Conservation (phyloP, 2,888 invertebrate species). For the Zootermopsis nevadensis region DNA sequence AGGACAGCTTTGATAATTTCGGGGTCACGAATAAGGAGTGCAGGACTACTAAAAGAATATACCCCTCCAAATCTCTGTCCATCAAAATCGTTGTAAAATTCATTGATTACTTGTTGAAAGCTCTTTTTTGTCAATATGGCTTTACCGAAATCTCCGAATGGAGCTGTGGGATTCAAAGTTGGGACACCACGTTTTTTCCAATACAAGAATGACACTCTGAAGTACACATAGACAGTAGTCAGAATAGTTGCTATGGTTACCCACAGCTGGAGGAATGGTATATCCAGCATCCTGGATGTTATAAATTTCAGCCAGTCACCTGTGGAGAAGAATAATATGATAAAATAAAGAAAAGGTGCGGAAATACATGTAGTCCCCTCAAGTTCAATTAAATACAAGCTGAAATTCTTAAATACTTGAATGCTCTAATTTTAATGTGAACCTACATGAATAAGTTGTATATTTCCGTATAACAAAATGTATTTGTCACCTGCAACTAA, state of each 20-base stretch:
- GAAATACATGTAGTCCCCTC: too few relatives aligned
- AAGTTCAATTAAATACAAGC: too few relatives aligned
- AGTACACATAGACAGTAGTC: slow-evolving; percentile 11
- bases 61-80: slow-evolving; percentile 46
- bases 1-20: slow-evolving; percentile 69
- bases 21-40: slow-evolving; percentile 71
- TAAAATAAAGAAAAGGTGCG: too few relatives aligned
- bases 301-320: too few relatives aligned
- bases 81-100: slow-evolving; percentile 66
- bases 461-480: too few relatives aligned
- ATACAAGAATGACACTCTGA: slow-evolving; percentile 60
- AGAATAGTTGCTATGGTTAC: neutral
- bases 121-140: slow-evolving; percentile 68
- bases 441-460: too few relatives aligned
- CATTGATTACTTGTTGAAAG: slow-evolving; percentile 71
- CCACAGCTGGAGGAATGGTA: neutral
- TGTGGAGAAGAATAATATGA: too few relatives aligned
- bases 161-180: slow-evolving; percentile 69
- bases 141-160: slow-evolving; percentile 71
- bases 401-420: too few relatives aligned
- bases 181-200: slow-evolving; percentile 71
- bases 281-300: neutral
- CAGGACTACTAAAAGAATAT: slow-evolving; percentile 62
- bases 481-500: too few relatives aligned
- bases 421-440: too few relatives aligned